Conservation (phyloP, 2,113 vertebrate genomes). For the Corythoichthys intestinalis region DNA sequence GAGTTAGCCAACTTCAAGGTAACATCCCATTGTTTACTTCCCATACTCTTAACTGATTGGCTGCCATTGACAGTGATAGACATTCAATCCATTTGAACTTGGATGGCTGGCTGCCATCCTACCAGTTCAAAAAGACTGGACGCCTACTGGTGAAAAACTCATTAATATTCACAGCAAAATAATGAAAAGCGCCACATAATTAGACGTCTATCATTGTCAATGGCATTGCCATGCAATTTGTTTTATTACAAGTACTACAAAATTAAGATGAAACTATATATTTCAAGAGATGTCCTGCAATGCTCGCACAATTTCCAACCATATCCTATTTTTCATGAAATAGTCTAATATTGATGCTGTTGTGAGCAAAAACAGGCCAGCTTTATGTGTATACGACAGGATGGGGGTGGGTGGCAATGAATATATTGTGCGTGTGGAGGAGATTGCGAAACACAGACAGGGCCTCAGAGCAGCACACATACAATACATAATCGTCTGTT, state of each 20-base stretch:
- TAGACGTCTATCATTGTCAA: too few relatives aligned
- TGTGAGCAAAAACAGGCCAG: slow-evolving; percentile 15
- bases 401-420: slow-evolving; percentile 38
- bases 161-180: too few relatives aligned
- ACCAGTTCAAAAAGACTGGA: too few relatives aligned
- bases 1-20: background rate
- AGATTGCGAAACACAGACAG: slow-evolving; percentile 24
- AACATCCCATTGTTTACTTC: background rate
- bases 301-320: background rate
- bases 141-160: too few relatives aligned
- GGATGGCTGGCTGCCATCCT: too few relatives aligned
- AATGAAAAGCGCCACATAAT: too few relatives aligned
- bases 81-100: too few relatives aligned
- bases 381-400: slow-evolving; percentile 22
- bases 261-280: slow-evolving; percentile 4
- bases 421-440: slow-evolving; percentile 29
- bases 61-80: too few relatives aligned
- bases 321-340: slow-evolving; percentile 11
- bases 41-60: background rate
- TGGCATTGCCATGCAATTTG: background rate
- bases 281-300: background rate
- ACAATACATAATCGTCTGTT: background rate
- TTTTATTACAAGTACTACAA: background rate
- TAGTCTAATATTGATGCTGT: slow-evolving; percentile 10
- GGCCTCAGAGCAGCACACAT: slow-evolving; percentile 15